Base-by-base conservation (phyloP, 1,140 invertebrate species). In the Manduca sexta region DNA sequence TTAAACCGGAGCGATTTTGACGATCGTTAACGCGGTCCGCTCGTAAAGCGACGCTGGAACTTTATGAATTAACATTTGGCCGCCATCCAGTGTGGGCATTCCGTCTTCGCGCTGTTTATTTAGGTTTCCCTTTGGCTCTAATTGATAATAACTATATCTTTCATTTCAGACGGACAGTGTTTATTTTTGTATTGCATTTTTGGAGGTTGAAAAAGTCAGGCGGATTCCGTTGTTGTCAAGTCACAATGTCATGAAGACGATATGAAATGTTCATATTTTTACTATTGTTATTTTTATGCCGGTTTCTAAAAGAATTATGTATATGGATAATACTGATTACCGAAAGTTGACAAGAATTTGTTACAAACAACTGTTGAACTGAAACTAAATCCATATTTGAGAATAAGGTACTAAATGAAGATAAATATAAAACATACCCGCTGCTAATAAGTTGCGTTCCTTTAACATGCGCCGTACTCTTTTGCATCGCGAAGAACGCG, bases 391-490 rank as follows among this genome's bases (percentile, higher is more conserved):
- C n/a, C n/a, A n/a, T n/a, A n/a, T n/a, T n/a, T n/a, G n/a, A n/a
- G n/a, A n/a, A n/a, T n/a, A n/a, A n/a, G n/a, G n/a, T 7, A 21
- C 21, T 21, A 7, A 2, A 21, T 21, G 7, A 29, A 30, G 14
- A 2, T 2, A 6, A 26, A 38, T 18, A 31, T 4, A 29, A 16
- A 26, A 53, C 69, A 69, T 57, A 82, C 80, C 78, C 76, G 10
- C 76, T 43, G 15, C n/a, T n/a, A n/a, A 84, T 83, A 29, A 83
- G 83, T 66, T 86, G n/a, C n/a, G n/a, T 87, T 13, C 88, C 87
- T 69, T 86, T 88, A 6, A 88, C 81, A 49, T 88, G 85, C 2
- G 79, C 84, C 5, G 69, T 54, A 29, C 73, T 77, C 41, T 76
- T 84, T 13, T 78, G 53, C 65, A 67, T 72, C 0, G 74, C 69